phyloP scores from a whole-genome alignment of 2,113 vertebrate genomes.

The Mirounga angustirostris region DNA sequence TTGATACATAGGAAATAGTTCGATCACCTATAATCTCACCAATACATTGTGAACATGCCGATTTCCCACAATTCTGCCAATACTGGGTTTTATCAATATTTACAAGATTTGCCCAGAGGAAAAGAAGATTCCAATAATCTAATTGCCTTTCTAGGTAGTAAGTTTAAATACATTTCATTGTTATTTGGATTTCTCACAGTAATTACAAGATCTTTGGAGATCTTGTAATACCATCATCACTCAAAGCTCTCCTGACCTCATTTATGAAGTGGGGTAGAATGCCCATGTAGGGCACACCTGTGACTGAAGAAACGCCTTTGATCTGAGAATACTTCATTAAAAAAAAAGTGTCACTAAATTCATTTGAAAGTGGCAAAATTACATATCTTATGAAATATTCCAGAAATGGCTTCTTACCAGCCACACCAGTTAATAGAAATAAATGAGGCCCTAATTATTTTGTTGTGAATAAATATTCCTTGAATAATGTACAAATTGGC shows the following conservation, averaged over 20 bases:
- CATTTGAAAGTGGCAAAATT: neutral
- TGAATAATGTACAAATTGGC: neutral
- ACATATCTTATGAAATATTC: neutral
- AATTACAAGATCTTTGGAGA: neutral
- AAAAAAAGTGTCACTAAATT: neutral
- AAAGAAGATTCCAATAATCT: neutral
- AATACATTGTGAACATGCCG: neutral
- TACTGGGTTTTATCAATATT: neutral
- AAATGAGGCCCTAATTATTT: neutral
- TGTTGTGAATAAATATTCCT: neutral
- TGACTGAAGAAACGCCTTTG: neutral
- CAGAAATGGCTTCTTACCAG: neutral
- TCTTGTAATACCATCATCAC: neutral
- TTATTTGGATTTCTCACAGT: neutral
- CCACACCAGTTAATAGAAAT: neutral
- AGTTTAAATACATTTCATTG: neutral
- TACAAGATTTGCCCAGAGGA: neutral
- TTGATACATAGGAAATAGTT: neutral
- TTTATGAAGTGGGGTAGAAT: neutral
- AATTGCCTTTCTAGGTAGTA: neutral
- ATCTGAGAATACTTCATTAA: neutral
- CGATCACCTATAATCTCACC: neutral
- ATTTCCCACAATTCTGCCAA: neutral
- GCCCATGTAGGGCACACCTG: neutral
- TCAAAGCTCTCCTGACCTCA: neutral